Evolutionary conservation across 1,140 invertebrate genomes (phyloP).

Genomic region (Euura saliciscinereae): DNA sequence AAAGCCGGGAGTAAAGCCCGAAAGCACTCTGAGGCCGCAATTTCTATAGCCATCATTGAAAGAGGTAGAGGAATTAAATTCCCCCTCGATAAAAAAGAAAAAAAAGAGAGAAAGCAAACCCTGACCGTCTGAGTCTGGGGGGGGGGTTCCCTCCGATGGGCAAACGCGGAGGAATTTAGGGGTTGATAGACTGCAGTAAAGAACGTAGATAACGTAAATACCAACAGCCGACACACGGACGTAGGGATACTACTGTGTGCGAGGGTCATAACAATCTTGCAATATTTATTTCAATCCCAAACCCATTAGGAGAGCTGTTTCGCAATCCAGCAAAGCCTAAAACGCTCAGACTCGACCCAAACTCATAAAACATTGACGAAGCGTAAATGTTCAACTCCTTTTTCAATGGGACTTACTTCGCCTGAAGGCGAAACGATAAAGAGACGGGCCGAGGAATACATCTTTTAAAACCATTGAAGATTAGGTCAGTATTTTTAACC

Average conservation of each 20-base stretch:
- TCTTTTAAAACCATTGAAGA: too few species aligned
- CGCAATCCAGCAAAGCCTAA: constrained; percentile 21
- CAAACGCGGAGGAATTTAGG: background rate
- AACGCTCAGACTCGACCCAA: constrained; percentile 16
- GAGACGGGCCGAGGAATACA: too few species aligned
- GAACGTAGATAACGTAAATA: constrained; percentile 19
- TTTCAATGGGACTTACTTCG: constrained; percentile 11
- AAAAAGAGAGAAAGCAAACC: too few species aligned
- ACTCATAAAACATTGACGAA: constrained; percentile 18
- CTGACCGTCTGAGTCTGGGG: too few species aligned
- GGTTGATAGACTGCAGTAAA: background rate
- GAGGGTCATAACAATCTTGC: constrained; percentile 26
- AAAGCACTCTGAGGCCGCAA: background rate
- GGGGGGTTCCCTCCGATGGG: background rate
- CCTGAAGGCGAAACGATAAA: too few species aligned
- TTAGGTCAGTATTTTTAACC: too few species aligned
- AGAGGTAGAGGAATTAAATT: constrained; percentile 13
- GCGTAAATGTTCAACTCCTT: constrained; percentile 26
- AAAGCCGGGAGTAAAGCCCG: background rate
- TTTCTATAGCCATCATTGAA: constrained; percentile 2
- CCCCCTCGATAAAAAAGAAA: background rate
- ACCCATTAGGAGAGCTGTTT: constrained; percentile 30
- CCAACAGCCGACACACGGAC: constrained; percentile 10
- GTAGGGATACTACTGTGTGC: constrained; percentile 10
- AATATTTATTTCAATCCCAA: constrained; percentile 33